A percentile compares a stretch with the other conserved stretches of the same genome.
Conservation (phyloP, 23 tunicate species). For the Styela plicata region DNA sequence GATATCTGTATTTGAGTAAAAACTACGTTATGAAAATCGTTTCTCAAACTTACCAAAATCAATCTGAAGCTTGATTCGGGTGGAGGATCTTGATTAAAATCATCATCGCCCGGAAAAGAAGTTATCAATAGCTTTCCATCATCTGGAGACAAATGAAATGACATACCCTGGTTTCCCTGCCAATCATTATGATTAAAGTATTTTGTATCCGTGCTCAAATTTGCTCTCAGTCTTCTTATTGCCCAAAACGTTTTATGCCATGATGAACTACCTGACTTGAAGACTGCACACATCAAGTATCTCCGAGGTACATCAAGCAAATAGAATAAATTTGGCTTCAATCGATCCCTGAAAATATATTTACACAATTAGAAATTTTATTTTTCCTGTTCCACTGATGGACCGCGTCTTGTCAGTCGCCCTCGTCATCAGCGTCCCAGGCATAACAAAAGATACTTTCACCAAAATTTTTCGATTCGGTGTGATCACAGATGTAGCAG, state of each 20-base stretch:
- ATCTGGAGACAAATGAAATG: not conserved
- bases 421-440: no score
- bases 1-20: no score
- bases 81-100: not conserved
- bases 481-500: no score
- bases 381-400: no score
- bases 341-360: not conserved
- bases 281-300: not conserved
- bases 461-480: no score
- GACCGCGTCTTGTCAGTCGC: no score
- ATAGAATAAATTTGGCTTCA: not conserved
- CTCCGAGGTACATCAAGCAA: not conserved
- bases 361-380: no score
- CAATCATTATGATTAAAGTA: not conserved
- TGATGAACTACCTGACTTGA: not conserved
- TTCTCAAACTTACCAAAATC: conserved; percentile 1
- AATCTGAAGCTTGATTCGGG: conserved; percentile 10
- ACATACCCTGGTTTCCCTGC: not conserved
- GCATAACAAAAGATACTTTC: no score
- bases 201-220: conserved; percentile 1
- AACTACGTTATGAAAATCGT: no score
- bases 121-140: not conserved
- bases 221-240: not conserved
- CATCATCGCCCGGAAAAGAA: not conserved
- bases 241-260: conserved; percentile 12